These are phyloP conservation scores for Saiga tatarica DNA, from an alignment of 2,113 vertebrate genomes.

Conservation along the genomic window DNA sequence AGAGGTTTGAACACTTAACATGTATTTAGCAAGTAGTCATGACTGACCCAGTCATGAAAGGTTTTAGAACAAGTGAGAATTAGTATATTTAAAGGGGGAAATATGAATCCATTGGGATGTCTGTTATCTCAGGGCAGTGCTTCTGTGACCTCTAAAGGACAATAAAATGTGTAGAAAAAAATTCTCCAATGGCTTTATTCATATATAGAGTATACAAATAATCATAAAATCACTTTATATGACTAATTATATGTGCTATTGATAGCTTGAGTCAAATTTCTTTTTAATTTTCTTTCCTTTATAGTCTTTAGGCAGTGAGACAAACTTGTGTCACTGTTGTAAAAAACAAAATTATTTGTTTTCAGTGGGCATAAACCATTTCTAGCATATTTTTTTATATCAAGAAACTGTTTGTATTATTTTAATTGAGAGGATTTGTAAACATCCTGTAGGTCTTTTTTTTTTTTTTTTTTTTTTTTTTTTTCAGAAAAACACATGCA, in stretches of 20 bases:
- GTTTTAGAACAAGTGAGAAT: background rate
- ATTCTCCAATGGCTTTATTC: background rate
- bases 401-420: slow-evolving; percentile 34
- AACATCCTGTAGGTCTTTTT: slow-evolving; percentile 9
- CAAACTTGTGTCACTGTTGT: background rate
- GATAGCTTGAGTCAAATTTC: background rate
- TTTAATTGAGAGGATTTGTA: slow-evolving; percentile 64
- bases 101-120: background rate
- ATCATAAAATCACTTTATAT: background rate
- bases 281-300: background rate
- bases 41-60: background rate
- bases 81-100: background rate
- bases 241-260: background rate
- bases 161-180: background rate
- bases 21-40: background rate
- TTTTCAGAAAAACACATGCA: background rate
- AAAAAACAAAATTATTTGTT: background rate
- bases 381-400: slow-evolving; percentile 34
- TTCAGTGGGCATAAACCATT: background rate
- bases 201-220: background rate
- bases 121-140: background rate
- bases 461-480: background rate
- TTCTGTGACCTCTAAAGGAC: background rate
- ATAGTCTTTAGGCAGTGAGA: background rate
- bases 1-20: rapidly evolving